Conservation (phyloP, 2,113 vertebrate species). For the Numida meleagris region DNA sequence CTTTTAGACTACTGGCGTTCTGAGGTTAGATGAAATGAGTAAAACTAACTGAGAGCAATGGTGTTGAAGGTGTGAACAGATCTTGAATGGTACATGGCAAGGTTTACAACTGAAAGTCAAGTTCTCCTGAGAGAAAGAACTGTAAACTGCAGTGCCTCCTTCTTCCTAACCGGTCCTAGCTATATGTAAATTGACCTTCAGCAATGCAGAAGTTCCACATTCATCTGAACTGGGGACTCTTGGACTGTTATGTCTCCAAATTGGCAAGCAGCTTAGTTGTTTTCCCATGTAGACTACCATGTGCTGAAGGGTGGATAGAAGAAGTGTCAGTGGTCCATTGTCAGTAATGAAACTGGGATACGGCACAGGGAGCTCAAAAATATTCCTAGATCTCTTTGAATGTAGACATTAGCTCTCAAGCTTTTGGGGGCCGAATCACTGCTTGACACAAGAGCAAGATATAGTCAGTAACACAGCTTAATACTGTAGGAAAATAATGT, state of each 20-base stretch:
- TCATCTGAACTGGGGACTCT: background rate
- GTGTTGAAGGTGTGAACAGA: background rate
- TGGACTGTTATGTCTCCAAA: background rate
- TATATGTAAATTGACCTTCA: background rate
- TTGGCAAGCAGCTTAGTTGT: background rate
- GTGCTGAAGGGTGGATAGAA: background rate
- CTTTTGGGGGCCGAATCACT: background rate
- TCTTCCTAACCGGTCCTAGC: background rate
- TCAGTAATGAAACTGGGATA: background rate
- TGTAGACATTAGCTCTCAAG: background rate
- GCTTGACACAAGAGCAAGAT: background rate
- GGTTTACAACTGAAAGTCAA: background rate
- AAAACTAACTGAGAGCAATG: background rate
- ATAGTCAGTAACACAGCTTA: background rate
- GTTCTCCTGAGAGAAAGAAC: background rate
- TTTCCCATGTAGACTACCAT: background rate
- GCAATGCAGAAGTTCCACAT: background rate
- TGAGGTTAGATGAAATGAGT: background rate
- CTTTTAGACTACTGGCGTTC: background rate
- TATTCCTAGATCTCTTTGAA: background rate
- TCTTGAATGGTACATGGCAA: background rate
- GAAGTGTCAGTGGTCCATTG: background rate
- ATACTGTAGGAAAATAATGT: background rate
- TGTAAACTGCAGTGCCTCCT: background rate
- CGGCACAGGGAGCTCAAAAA: background rate